These are phyloP conservation scores for Oligia latruncula DNA, from an alignment of 2,888 invertebrate species.

Conservation along the genomic window DNA sequence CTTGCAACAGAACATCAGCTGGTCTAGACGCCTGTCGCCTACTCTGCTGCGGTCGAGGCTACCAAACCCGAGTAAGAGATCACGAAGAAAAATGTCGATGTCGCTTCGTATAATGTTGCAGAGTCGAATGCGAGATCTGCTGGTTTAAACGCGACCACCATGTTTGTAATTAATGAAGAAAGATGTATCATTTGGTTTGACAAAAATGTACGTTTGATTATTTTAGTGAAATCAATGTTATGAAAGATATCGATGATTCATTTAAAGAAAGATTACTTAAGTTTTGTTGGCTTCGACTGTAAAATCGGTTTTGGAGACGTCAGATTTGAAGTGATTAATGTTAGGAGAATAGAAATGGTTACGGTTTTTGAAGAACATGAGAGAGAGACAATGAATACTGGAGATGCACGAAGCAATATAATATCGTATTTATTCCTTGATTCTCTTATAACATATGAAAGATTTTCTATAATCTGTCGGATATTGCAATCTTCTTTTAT, in stretches of 20 bases:
- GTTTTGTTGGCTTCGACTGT: constrained; percentile 4
- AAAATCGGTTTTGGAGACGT: constrained; percentile 7
- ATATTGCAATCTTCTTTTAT: constrained; percentile 4
- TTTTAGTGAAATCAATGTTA: too few relatives aligned
- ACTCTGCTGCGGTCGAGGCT: constrained; percentile 97
- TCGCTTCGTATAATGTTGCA: constrained; percentile 97
- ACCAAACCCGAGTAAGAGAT: constrained; percentile 95
- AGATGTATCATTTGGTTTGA: neutral
- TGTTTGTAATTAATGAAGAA: constrained; percentile 93
- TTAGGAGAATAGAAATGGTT: constrained; percentile 8
- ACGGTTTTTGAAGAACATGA: neutral
- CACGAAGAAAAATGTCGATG: constrained; percentile 97
- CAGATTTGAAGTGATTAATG: constrained; percentile 9
- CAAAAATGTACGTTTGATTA: neutral
- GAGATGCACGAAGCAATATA: constrained; percentile 12
- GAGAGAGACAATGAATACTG: neutral
- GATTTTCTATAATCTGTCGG: neutral
- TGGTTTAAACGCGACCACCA: constrained; percentile 95
- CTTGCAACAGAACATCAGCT: constrained; percentile 95
- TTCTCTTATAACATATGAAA: neutral
- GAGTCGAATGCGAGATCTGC: constrained; percentile 96
- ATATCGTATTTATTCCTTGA: constrained; percentile 12
- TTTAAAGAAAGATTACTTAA: constrained; percentile 1
- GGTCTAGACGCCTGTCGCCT: constrained; percentile 96
- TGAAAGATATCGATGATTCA: constrained; percentile 13